These are phyloP conservation scores for Cyprinodon variegatus DNA, from an alignment of 2,113 vertebrate genomes.

Conservation along the genomic window DNA sequence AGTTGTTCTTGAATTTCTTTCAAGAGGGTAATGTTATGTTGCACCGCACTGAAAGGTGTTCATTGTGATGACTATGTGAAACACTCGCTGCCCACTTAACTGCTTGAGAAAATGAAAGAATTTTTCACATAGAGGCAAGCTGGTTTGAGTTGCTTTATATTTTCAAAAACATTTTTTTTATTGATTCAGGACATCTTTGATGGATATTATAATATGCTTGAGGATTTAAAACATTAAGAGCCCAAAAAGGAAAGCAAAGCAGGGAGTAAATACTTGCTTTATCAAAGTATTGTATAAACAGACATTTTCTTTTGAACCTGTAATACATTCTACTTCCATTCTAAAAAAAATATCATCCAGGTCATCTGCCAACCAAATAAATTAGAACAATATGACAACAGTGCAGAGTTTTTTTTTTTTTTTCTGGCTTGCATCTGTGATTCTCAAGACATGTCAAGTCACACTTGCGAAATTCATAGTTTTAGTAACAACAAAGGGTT, in stretches of 20 bases:
- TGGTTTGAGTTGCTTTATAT: too few species aligned
- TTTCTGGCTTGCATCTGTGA: background rate
- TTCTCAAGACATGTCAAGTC: background rate
- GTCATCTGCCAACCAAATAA: background rate
- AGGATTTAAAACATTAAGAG: background rate
- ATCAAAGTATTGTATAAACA: background rate
- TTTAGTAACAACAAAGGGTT: background rate
- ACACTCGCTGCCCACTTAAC: too few species aligned
- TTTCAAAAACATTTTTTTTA: too few species aligned
- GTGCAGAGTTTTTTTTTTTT: background rate
- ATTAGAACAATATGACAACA: background rate
- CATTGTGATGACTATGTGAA: too few species aligned
- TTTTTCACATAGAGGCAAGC: too few species aligned
- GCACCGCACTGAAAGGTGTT: too few species aligned
- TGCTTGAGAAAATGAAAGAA: too few species aligned
- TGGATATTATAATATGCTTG: background rate
- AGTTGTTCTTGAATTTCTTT: too few species aligned
- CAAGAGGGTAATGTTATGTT: too few species aligned
- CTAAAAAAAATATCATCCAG: background rate
- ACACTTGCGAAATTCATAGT: background rate
- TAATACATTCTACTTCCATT: conserved; percentile 1
- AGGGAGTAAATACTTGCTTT: too few species aligned
- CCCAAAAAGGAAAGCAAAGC: background rate
- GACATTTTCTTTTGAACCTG: background rate
- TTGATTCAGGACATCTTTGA: too few species aligned